Evolutionary conservation across 2,888 invertebrate species (phyloP).

Genomic region (Carterocephalus palaemon): DNA sequence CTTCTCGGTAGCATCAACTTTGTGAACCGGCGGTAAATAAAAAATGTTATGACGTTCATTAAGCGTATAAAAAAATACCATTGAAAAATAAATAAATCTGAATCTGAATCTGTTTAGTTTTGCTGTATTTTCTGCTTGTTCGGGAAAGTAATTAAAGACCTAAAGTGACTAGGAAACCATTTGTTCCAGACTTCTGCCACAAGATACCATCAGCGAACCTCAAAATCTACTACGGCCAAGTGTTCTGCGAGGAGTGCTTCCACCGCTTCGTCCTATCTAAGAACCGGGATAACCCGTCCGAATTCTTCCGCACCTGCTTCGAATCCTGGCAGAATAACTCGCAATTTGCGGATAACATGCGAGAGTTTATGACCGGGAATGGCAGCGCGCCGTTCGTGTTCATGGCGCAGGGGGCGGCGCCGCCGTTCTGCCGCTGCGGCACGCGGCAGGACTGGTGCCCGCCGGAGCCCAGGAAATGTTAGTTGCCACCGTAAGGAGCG

Average conservation of each 20-base stretch:
- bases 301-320: conserved; percentile 66
- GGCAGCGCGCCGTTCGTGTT: conserved; percentile 55
- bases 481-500: conserved; percentile 24
- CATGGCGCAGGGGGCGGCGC: conserved; percentile 57
- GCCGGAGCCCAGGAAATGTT: conserved; percentile 62
- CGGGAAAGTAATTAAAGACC: not conserved
- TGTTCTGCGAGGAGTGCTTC: conserved; percentile 69
- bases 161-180: not conserved
- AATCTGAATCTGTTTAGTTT: not conserved
- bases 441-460: conserved; percentile 52
- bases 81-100: not conserved
- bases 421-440: conserved; percentile 55
- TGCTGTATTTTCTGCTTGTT: too few species aligned
- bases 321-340: conserved; percentile 66
- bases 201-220: conserved; percentile 50
- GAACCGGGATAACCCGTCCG: conserved; percentile 56
- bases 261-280: conserved; percentile 54
- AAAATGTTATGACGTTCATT: too few species aligned
- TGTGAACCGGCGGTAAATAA: too few species aligned
- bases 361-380: conserved; percentile 53
- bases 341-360: conserved; percentile 57
- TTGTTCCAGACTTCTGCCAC: conserved; percentile 57
- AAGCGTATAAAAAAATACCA: too few species aligned
- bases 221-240: conserved; percentile 70
- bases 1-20: too few species aligned